Evolutionary conservation across 2,888 invertebrate species (phyloP).

Genomic region (Agrochola litura): DNA sequence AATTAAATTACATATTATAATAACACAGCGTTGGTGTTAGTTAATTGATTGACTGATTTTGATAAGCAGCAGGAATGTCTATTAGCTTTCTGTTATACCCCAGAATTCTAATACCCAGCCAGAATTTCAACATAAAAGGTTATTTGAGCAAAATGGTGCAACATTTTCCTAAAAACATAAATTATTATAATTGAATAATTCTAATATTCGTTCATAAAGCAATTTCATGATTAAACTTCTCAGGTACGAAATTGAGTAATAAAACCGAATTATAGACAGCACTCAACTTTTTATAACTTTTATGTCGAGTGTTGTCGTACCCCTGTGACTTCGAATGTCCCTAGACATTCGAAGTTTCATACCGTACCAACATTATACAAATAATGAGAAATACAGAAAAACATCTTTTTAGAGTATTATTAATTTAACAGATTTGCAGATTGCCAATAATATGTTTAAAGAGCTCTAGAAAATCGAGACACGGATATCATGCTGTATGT

Average conservation of each 20-base stretch:
- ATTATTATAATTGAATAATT: constrained; percentile 40
- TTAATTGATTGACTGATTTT: background rate
- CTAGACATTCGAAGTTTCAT: background rate
- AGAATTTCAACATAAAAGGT: background rate
- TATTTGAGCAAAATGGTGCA: constrained; percentile 10
- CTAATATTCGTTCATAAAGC: constrained; percentile 12
- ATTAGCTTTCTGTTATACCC: background rate
- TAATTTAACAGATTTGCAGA: background rate
- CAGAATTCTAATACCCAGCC: background rate
- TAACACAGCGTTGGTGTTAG: too few relatives aligned
- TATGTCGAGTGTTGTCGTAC: constrained; percentile 1
- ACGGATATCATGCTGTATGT: background rate
- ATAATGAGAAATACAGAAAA: background rate
- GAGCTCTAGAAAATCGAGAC: background rate
- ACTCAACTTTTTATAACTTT: constrained; percentile 37
- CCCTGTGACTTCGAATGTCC: too few relatives aligned
- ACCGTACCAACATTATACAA: background rate
- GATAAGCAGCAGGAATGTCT: background rate
- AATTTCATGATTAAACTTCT: constrained; percentile 36
- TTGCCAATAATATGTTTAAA: background rate
- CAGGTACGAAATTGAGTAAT: constrained; percentile 26
- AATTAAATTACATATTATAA: background rate
- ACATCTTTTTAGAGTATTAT: background rate
- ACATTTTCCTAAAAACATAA: background rate
- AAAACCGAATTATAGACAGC: constrained; percentile 25